Evolutionary conservation across 2,888 invertebrate genomes (phyloP), one percentile per base, ranked within the genome.

Genomic region (Agonopterix subpropinquella): DNA sequence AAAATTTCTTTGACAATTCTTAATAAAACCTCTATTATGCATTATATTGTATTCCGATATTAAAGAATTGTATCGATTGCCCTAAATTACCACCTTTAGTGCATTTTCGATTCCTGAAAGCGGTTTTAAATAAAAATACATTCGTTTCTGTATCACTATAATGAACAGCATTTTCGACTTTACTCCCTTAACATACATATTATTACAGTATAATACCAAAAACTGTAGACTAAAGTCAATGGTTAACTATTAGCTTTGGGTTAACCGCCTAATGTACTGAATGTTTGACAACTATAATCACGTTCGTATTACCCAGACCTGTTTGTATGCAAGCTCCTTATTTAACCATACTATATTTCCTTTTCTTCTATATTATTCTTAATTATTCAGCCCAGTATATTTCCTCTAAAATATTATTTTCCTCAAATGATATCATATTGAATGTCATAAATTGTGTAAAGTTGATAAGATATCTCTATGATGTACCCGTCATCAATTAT

Each of bases 251-350:
- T 62, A 64, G 58, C 67, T 68, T 71, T 71, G 41, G 68, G 72
- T 72, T 69, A 72, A 70, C 73, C 74, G 65, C 63, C 62, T 64
- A 57, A 58, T 60, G 61, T 59, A 63, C 59, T 60, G 52, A 64
- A 66, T 60, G 59, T 58, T 52, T 55, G 56, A 59, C 57, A 61
- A 63, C 54, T 55, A 55, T 28, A 28, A 28, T 28, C 49, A 55
- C 56, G 53, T 54, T 28, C 54, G 57, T 49, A 51, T 57, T 53
- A 54, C 54, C 58, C 11, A 61, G 56, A 61, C 56, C 64, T 48
- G 51, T 53, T 55, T 53, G 59, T 66, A 61, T 65, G 66, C 71
- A 62, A 65, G 57, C 61, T 54, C 55, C 57, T 58, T 45, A 52
- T 58, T 59, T 62, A 28, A 28, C 28, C 28, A 28, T 28, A 13